Evolutionary conservation across 2,888 invertebrate species (phyloP).

Genomic region (Calameuta pallipes): DNA sequence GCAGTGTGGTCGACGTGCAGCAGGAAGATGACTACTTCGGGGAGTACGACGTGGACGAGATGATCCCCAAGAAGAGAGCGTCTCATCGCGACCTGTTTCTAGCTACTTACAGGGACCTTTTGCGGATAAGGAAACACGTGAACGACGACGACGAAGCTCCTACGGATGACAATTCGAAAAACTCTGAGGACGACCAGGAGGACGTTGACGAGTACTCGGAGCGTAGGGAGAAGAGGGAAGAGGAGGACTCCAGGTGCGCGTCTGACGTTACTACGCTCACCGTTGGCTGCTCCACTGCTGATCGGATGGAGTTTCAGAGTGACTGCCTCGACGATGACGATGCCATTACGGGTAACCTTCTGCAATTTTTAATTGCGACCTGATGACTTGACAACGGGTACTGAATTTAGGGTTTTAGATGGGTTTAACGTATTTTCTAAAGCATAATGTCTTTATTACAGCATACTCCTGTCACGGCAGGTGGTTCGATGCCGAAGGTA

Average conservation of each 20-base stretch:
- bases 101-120: constrained; percentile 44
- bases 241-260: constrained; percentile 53
- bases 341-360: constrained; percentile 74
- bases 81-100: constrained; percentile 17
- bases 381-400: background rate
- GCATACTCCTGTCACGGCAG: constrained; percentile 91
- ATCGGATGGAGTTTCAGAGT: constrained; percentile 83
- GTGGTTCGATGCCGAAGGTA: constrained; percentile 83
- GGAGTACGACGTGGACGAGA: constrained; percentile 48
- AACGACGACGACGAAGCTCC: constrained; percentile 30
- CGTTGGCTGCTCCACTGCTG: constrained; percentile 80
- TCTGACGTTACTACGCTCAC: constrained; percentile 76
- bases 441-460: constrained; percentile 59
- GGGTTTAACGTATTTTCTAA: background rate
- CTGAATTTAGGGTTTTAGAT: background rate
- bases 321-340: constrained; percentile 78
- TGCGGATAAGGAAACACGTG: constrained; percentile 46
- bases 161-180: constrained; percentile 24
- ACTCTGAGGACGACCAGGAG: constrained; percentile 24
- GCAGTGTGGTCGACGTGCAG: constrained; percentile 29
- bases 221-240: constrained; percentile 37
- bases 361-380: background rate
- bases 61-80: constrained; percentile 42
- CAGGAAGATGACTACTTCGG: constrained; percentile 56
- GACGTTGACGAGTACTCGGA: constrained; percentile 25